Evolutionary conservation across 2,888 invertebrate genomes (phyloP), one percentile per base, ranked within the genome.

Genomic region (Euphydryas editha): DNA sequence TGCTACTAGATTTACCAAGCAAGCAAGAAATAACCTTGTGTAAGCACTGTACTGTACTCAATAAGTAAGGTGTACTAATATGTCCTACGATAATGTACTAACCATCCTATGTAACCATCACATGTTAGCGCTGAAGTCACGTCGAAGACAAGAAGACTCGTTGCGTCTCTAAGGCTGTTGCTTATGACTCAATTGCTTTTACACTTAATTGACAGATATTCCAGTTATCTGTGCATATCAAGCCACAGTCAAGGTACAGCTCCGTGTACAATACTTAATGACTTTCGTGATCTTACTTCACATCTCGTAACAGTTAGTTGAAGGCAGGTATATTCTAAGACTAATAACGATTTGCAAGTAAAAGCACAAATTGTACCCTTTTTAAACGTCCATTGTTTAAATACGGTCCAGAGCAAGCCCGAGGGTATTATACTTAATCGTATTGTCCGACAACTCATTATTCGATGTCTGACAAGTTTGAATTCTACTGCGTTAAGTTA

Each of bases 311-410:
- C 18, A 2, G 21, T 21, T 2, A 24, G 15, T 30, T 15, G 13
- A 49, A 49, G 21, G n/a, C 57, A 39, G 49, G 57, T 18, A 6
- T 49, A 51, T 64, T 58, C 64, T 36, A 30, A 44, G 36, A 58
- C 30, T 58, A 39, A 65, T 62, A 68, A 71, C 62, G 67, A 73
- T 74, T 75, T 74, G 74, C 74, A 75, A 75, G 70, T 74, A 68
- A 75, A 75, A 55, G 68, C 62, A 69, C 69, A 73, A 71, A 72
- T 69, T 68, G 71, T 71, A 62, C 66, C 64, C 68, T 62, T 69
- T 67, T 70, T 73, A 73, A 72, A 69, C 71, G 67, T 68, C 71
- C 63, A 73, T 73, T 75, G 75, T 75, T 72, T 65, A 62, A 68
- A 66, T 68, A 69, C 60, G 55, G 55, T 62, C 61, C 55, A 64